Conservation (phyloP, 1,140 invertebrate genomes). For the Drosophila guanche region DNA sequence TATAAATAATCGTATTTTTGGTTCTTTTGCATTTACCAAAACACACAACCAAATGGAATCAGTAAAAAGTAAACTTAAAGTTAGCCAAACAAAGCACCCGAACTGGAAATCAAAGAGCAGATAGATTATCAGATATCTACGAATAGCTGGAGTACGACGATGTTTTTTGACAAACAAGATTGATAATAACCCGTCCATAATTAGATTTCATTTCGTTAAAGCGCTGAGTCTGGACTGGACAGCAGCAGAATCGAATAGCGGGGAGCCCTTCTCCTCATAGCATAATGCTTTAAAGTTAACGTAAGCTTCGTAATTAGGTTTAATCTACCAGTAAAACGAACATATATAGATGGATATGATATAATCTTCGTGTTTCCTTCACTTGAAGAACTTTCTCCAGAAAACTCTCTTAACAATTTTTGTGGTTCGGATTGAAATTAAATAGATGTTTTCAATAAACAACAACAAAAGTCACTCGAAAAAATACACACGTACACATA, state of each 20-base stretch:
- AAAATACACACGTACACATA: slow-evolving; percentile 23
- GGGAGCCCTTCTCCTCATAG: slow-evolving; percentile 27
- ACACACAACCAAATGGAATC: slow-evolving; percentile 18
- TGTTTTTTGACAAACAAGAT: slow-evolving; percentile 76
- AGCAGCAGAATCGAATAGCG: slow-evolving; percentile 32
- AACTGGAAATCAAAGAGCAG: slow-evolving; percentile 24
- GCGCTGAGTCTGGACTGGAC: slow-evolving; percentile 32
- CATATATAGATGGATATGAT: slow-evolving; percentile 20
- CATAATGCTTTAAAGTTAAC: slow-evolving; percentile 29
- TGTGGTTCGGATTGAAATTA: slow-evolving; percentile 73
- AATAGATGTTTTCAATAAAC: slow-evolving; percentile 61
- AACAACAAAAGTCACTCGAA: slow-evolving; percentile 9
- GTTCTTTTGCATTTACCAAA: slow-evolving; percentile 74
- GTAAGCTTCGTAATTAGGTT: slow-evolving; percentile 19
- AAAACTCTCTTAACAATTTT: slow-evolving; percentile 38
- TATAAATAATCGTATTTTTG: slow-evolving; percentile 64
- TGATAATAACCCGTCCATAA: slow-evolving; percentile 83
- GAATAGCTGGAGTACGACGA: slow-evolving; percentile 34
- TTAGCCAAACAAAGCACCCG: slow-evolving; percentile 1
- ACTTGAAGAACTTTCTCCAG: slow-evolving; percentile 41
- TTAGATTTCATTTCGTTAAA: slow-evolving; percentile 75
- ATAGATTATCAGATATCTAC: slow-evolving; percentile 10
- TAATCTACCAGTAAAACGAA: slow-evolving; percentile 23
- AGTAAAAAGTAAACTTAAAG: slow-evolving; percentile 10
- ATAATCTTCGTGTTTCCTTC: slow-evolving; percentile 62